Evolutionary conservation across 2,113 vertebrate species (phyloP), one percentile per base, ranked within the genome.

Genomic region (Hoplias malabaricus): DNA sequence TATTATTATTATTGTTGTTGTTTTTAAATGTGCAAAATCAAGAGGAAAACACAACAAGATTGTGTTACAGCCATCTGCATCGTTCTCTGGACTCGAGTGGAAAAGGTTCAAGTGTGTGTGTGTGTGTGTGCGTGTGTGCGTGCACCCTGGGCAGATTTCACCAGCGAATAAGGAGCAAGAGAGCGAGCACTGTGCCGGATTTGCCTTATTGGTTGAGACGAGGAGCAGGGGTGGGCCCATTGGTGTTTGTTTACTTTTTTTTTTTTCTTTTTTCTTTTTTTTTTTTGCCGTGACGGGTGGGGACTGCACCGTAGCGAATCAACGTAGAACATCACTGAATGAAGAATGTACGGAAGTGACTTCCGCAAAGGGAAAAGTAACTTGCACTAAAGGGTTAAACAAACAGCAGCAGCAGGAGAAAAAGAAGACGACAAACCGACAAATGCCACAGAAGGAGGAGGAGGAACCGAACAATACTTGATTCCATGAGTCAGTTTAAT

Each of bases 401-500:
- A 77, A 80, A 36, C 13, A 74, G n/a, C n/a, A 76, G 69, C 10
- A 69, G 10, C 77, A 67, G 59, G 38, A 61, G 8, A 40, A 43
- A 72, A 56, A 13, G 48, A 75, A 71, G 40, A 57, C 14, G 29
- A 63, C 62, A 34, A 19, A 53, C 7, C 7, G n/a, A 53, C 48
- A 16, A 80, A 79, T 68, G 84, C 43, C n/a, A n/a, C n/a, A n/a
- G n/a, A n/a, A 86, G 72, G 48, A 85, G 80, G 85, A 84, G 85
- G 80, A 77, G 81, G 95, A 88, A 93, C 90, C 92, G 95, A 94
- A 95, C 93, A 96, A 98, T 99, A 98, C 97, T 99, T 99, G 98
- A 99, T 99, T 99, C 98, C 97, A 98, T 99, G 98, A 98, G 98
- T 98, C 97, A 98, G 96, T 98, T 98, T 96, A 98, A 97, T 95